Conservation (phyloP, 2,888 invertebrate genomes). For the Drosophila borealis region DNA sequence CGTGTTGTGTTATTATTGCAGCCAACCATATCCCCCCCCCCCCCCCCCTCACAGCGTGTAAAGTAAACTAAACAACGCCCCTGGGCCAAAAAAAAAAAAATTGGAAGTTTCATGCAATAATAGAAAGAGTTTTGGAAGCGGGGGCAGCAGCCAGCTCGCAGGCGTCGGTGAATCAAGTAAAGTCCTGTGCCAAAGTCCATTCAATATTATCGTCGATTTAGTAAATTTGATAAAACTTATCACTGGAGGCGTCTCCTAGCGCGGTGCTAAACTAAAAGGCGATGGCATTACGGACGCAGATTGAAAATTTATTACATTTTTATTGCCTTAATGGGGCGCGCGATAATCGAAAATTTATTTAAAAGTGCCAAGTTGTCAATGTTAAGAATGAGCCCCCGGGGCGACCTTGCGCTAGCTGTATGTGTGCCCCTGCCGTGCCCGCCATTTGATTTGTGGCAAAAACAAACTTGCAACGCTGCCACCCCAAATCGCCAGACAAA, state of each 20-base stretch:
- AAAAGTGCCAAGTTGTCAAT: constrained; percentile 69
- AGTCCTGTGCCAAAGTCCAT: constrained; percentile 48
- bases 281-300: constrained; percentile 48
- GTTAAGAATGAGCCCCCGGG: constrained; percentile 43
- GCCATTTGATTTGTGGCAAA: constrained; percentile 58
- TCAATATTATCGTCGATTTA: constrained; percentile 75
- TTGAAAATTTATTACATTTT: constrained; percentile 82
- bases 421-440: neutral
- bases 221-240: constrained; percentile 75
- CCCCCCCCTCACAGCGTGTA: neutral
- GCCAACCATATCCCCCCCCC: neutral
- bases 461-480: constrained; percentile 20
- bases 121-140: constrained; percentile 11
- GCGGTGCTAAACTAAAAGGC: constrained; percentile 51
- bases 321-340: constrained; percentile 79
- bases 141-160: neutral
- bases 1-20: constrained; percentile 58
- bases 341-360: constrained; percentile 82
- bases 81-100: constrained; percentile 21
- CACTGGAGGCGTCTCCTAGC: constrained; percentile 35
- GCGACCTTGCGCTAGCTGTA: constrained; percentile 10
- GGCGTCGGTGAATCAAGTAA: neutral
- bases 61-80: constrained; percentile 57
- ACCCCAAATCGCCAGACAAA: neutral
- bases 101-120: constrained; percentile 54